Conservation (phyloP, 2,113 vertebrate species). For the Solea solea region DNA sequence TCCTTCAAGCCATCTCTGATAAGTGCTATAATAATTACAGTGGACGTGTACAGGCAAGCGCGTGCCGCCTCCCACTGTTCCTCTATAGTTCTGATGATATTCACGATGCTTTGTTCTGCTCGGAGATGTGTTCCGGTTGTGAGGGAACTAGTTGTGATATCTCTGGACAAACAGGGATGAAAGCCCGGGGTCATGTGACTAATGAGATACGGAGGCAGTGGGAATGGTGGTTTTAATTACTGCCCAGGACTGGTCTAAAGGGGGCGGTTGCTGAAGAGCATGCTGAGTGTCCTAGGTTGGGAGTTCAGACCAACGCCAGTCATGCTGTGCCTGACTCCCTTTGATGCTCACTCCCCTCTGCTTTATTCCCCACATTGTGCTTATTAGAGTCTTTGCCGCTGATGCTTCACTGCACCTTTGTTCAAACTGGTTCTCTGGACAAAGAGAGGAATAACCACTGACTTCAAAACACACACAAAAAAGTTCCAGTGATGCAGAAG, state of each 20-base stretch:
- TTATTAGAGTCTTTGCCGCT: conserved; percentile 85
- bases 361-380: conserved; percentile 84
- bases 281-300: conserved; percentile 93
- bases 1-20: conserved; percentile 36
- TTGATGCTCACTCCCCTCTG: conserved; percentile 92
- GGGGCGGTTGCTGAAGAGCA: conserved; percentile 86
- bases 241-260: conserved; percentile 87
- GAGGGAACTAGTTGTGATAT: conserved; percentile 75
- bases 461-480: conserved; percentile 58
- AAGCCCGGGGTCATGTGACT: conserved; percentile 90
- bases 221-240: conserved; percentile 99
- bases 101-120: conserved; percentile 58
- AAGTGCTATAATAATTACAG: conserved; percentile 48
- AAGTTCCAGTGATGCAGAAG: conserved; percentile 67
- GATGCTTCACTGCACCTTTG: conserved; percentile 79
- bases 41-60: conserved; percentile 39
- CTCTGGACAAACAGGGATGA: conserved; percentile 93
- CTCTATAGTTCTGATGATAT: conserved; percentile 50
- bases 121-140: conserved; percentile 59
- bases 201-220: conserved; percentile 96
- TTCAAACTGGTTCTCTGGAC: conserved; percentile 66
- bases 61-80: conserved; percentile 45
- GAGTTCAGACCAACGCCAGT: conserved; percentile 94
- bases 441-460: conserved; percentile 65
- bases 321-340: conserved; percentile 93